Conservation (phyloP, 2,113 vertebrate genomes). For the Rousettus leschenaultii region DNA sequence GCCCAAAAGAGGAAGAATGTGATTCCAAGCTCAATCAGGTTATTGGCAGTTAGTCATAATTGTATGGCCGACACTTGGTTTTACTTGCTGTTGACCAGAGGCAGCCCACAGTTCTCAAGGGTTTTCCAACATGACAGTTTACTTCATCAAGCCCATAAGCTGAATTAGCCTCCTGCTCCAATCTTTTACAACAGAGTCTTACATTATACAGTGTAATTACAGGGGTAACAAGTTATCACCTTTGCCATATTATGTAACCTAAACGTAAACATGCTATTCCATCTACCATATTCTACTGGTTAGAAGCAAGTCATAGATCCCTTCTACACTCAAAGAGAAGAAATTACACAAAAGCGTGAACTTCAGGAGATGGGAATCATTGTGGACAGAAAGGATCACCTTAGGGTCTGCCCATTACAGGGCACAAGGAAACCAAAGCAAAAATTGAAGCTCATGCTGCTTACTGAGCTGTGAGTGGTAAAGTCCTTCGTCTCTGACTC, state of each 20-base stretch:
- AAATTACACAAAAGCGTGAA: neutral
- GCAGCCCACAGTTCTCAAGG: neutral
- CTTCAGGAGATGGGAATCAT: neutral
- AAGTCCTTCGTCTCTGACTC: neutral
- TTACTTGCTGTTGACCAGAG: neutral
- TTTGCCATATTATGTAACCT: neutral
- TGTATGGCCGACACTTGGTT: neutral
- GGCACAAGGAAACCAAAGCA: neutral
- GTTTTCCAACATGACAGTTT: neutral
- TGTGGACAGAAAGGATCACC: rapidly evolving
- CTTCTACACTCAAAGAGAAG: neutral
- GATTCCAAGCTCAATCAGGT: neutral
- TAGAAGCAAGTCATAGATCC: neutral
- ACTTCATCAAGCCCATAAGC: neutral
- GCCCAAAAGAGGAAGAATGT: neutral
- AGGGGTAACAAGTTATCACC: neutral
- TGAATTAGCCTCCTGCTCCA: neutral
- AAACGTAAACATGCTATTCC: neutral
- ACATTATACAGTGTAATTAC: neutral
- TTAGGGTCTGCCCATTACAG: neutral
- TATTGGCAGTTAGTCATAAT: neutral
- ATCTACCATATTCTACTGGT: neutral
- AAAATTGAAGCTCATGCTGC: neutral
- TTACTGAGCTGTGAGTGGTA: neutral
- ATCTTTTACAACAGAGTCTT: neutral